Percentiles rank a stretch among this genome's conserved stretches.
phyloP scores from a whole-genome alignment of 1,140 invertebrate species.

The Heliconius himera region DNA sequence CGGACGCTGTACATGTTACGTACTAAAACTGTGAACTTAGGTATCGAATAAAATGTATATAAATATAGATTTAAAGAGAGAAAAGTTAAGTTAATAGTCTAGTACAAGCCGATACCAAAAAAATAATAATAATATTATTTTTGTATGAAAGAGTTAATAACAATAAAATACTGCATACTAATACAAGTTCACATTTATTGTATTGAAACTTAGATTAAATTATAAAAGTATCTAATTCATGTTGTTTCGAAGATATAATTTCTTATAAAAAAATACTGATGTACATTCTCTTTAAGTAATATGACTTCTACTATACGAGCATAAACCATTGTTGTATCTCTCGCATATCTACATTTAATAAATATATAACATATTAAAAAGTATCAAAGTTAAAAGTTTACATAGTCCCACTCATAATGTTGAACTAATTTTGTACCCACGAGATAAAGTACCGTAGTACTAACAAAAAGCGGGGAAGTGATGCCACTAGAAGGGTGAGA shows the following conservation, averaged over 20 bases:
- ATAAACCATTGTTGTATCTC: background rate
- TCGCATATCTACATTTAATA: background rate
- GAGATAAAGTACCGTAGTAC: conserved; percentile 57
- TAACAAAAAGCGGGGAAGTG: conserved; percentile 58
- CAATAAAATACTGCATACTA: too few relatives aligned
- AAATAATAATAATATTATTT: too few relatives aligned
- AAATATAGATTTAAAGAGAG: conserved; percentile 11
- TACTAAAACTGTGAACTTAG: conserved; percentile 12
- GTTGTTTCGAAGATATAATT: too few relatives aligned
- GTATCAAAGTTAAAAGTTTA: conserved; percentile 37
- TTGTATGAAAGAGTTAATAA: too few relatives aligned
- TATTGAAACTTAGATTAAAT: too few relatives aligned
- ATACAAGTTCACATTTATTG: too few relatives aligned
- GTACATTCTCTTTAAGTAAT: background rate
- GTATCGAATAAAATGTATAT: background rate
- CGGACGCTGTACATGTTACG: conserved; percentile 45
- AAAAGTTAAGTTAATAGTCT: too few relatives aligned
- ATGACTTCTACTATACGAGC: background rate
- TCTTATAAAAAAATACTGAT: too few relatives aligned
- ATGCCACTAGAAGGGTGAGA: conserved; percentile 42
- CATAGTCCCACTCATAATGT: conserved; percentile 49
- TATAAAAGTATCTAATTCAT: too few relatives aligned
- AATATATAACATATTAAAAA: background rate
- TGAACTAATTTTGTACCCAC: conserved; percentile 66
- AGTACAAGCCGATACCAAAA: too few relatives aligned